Evolutionary conservation across 2,888 invertebrate genomes (phyloP).

Genomic region (Spodoptera picta): DNA sequence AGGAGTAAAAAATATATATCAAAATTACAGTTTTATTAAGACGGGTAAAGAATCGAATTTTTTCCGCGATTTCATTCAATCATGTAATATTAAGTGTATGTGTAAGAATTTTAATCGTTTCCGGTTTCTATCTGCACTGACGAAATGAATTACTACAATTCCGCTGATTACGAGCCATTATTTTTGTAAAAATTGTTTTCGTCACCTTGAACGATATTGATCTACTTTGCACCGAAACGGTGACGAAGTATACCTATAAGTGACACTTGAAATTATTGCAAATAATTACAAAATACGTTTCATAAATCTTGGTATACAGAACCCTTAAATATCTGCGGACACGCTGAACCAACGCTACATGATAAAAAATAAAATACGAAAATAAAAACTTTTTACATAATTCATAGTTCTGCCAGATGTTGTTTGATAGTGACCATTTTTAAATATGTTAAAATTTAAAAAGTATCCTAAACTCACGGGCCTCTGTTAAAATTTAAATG

Average conservation of each 20-base stretch:
- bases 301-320: not conserved
- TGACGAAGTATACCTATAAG: too few relatives aligned
- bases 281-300: not conserved
- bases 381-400: slow-evolving; percentile 31
- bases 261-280: too few relatives aligned
- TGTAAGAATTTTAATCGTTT: slow-evolving; percentile 9
- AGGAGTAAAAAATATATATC: too few relatives aligned
- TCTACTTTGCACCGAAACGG: too few relatives aligned
- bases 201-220: not conserved
- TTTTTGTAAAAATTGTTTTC: not conserved
- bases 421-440: slow-evolving; percentile 31
- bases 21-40: too few relatives aligned
- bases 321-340: not conserved
- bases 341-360: not conserved
- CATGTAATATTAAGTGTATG: not conserved
- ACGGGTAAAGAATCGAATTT: too few relatives aligned
- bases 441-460: slow-evolving; percentile 22
- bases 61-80: too few relatives aligned
- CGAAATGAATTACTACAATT: slow-evolving; percentile 1
- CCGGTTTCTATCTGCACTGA: not conserved
- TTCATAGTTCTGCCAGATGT: slow-evolving; percentile 55
- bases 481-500: slow-evolving; percentile 36
- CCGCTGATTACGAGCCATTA: slow-evolving; percentile 5
- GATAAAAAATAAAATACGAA: slow-evolving; percentile 15
- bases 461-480: slow-evolving; percentile 13